A percentile compares a stretch with the other conserved stretches of the same genome.
phyloP scores from a whole-genome alignment of 2,797 vertebrate species.

The Poeciliopsis presidionis region DNA sequence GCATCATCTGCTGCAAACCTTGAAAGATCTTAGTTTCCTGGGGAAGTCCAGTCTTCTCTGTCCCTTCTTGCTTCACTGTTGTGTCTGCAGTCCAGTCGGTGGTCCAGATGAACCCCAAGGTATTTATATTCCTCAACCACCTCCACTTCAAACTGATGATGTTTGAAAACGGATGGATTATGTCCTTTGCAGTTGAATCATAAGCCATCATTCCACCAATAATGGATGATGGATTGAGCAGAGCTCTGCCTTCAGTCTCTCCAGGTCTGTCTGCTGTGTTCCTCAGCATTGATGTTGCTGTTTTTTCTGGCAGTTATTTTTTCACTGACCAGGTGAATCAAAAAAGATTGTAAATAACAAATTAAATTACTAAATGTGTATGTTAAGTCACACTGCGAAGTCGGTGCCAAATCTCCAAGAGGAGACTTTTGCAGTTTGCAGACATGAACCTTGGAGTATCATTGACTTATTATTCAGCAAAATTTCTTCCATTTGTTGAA shows the following conservation, averaged over 20 bases:
- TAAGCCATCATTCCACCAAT: neutral
- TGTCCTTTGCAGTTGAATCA: neutral
- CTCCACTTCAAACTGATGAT: too few species aligned
- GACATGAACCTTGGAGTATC: neutral
- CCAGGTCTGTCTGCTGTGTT: too few species aligned
- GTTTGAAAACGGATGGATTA: too few species aligned
- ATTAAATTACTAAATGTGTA: neutral
- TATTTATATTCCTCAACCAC: too few species aligned
- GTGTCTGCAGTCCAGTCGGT: too few species aligned
- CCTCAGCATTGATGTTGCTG: too few species aligned
- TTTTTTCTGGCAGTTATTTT: neutral
- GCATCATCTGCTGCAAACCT: too few species aligned
- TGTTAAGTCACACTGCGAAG: neutral
- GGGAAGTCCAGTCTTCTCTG: too few species aligned
- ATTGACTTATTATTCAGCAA: neutral
- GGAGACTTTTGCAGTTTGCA: neutral
- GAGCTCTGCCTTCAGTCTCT: neutral
- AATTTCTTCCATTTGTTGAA: neutral
- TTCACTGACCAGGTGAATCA: neutral
- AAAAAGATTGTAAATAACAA: too few species aligned
- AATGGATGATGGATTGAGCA: neutral
- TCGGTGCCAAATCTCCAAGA: neutral
- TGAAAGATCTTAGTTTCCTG: too few species aligned
- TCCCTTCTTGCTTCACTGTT: too few species aligned
- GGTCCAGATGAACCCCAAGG: too few species aligned